Evolutionary conservation across 2,113 vertebrate species (phyloP).

Genomic region (Bothrops jararaca): DNA sequence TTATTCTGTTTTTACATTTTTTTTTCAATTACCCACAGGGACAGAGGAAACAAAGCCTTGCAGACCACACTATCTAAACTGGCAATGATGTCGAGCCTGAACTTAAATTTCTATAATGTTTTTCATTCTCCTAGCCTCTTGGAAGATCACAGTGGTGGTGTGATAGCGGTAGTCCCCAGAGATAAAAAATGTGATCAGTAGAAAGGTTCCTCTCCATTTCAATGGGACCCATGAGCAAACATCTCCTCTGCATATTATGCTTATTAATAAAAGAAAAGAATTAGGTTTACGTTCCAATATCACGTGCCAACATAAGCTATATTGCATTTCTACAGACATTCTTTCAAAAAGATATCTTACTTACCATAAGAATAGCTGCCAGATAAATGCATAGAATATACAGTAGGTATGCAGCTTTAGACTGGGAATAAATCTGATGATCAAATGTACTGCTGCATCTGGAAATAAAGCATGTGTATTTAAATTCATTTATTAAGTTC

Average conservation of each 20-base stretch:
- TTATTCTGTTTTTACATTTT: background rate
- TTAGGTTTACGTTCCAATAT: background rate
- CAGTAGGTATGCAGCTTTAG: background rate
- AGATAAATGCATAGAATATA: background rate
- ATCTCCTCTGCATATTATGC: background rate
- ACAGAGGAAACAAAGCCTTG: background rate
- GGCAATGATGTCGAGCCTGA: background rate
- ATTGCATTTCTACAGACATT: background rate
- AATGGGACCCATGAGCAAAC: too few relatives aligned
- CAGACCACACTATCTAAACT: background rate
- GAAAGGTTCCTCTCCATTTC: background rate
- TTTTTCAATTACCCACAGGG: background rate
- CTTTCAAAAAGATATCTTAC: background rate
- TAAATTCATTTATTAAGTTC: conserved; percentile 6
- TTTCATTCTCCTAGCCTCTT: background rate
- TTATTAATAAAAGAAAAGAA: background rate
- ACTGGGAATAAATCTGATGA: background rate
- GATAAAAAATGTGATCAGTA: background rate
- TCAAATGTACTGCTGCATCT: background rate
- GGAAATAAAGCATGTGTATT: background rate
- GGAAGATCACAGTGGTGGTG: background rate
- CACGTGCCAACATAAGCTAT: background rate
- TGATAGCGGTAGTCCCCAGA: background rate
- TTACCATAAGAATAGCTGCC: background rate
- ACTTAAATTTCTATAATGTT: background rate